Evolutionary conservation across 1,140 invertebrate species (phyloP), one percentile per base, ranked within the genome.

Genomic region (Gryon sp.): DNA sequence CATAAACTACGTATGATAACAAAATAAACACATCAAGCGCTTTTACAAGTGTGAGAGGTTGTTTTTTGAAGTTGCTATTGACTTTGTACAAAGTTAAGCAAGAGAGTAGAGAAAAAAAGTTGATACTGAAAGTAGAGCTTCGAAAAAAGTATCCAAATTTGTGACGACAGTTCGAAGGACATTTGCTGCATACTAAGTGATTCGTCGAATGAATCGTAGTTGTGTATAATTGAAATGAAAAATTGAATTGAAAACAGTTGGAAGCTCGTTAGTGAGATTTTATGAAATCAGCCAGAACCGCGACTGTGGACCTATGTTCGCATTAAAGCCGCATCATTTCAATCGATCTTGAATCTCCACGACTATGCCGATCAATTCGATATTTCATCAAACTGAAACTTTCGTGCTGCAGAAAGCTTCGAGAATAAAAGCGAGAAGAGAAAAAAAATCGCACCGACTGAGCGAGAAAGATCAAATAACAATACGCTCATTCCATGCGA

Each of bases 211-310:
- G 52, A 48, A 32, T 40, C 32, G 46, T 12, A 50, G 55, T 62
- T 22, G 41, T n/a, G 22, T 43, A 73, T 63, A 63, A 73, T 73
- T 62, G 41, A 73, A 57, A 30, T 28, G 46, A 57, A 30, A 34
- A 57, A 63, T 63, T 40, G 52, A 55, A 63, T 73, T 41, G 45
- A 41, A 50, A 63, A 45, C 52, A 53, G 45, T 28, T 63, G 32
- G 16, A 16, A 24, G 38, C 50, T 73, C 40, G 57, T 72, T 72
- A 72, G 15, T 15, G 12, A 16, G 8, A 52, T 41, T 53, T 53
- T 20, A 43, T 53, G 15, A 52, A 52, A 48, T 15, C 45, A 45
- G 26, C 15, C 14, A 8, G 20, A 41, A n/a, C 46, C 19, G 26
- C 15, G 3, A 18, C 5, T 19, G 16, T 6, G 16, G 15, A 38